Evolutionary conservation across 2,888 invertebrate genomes (phyloP), one percentile per base, ranked within the genome.

Genomic region (Yponomeuta evonymella): DNA sequence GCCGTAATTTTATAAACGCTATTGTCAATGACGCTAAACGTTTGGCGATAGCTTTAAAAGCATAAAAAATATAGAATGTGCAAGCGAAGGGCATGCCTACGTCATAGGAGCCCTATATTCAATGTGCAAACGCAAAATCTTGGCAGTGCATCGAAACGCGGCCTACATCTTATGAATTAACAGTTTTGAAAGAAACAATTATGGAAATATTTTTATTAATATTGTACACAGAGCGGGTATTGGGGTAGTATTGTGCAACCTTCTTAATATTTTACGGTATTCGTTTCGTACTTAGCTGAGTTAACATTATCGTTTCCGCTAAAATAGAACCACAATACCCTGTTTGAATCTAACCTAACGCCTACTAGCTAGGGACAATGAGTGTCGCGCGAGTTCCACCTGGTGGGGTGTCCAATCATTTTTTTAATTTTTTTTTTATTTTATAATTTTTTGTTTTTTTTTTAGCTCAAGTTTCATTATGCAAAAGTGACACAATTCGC

Each of bases 271-370:
- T 67, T 67, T 77, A 81, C 81, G 81, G 86, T 82, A 84, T 58
- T 83, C 84, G 78, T 79, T 79, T 80, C 85, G 84, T 87, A 87
- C 86, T 81, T 81, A 84, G 85, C 88, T 83, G 62, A 86, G 81
- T 83, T 86, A 88, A 83, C 80, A 78, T 81, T 81, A 86, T 86
- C 89, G 83, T 88, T 80, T 87, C 85, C 88, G 82, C 51, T 88
- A 90, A 90, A 90, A 91, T 90, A 91, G 89, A 89, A 91, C 91
- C 91, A 86, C 91, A 91, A 92, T 91, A 92, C 91, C 91, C 91
- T 92, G 90, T 84, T 90, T 83, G 83, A 88, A 79, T 85, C 85
- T 89, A 86, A 85, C 83, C 90, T 91, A 91, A 86, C 81, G 87
- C 85, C 88, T 91, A 90, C 81, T 83, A 86, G 85, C 91, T 91